Evolutionary conservation across 2,797 vertebrate genomes (phyloP).

Genomic region (Okamejei kenojei): DNA sequence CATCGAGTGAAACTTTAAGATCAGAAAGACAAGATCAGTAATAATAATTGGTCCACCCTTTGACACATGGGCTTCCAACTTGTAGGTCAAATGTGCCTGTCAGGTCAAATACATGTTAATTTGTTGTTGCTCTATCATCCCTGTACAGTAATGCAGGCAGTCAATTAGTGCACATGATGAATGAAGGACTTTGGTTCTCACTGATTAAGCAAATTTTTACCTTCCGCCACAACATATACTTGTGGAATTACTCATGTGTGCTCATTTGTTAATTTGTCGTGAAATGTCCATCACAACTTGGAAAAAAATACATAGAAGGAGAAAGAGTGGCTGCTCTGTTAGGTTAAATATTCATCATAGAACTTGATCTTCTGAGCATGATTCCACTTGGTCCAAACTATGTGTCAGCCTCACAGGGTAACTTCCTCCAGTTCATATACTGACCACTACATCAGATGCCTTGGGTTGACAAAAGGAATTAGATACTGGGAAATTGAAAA

Average conservation of each 20-base stretch:
- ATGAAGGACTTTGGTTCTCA: not conserved
- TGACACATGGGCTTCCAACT: slow-evolving; percentile 76
- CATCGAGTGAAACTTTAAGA: slow-evolving; percentile 47
- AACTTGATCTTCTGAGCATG: not conserved
- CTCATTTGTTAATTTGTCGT: not conserved
- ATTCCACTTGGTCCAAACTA: not conserved
- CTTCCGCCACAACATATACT: not conserved
- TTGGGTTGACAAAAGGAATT: not conserved
- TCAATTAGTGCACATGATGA: not conserved
- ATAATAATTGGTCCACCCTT: slow-evolving; percentile 66
- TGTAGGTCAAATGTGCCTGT: slow-evolving; percentile 70
- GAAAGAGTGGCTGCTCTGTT: not conserved
- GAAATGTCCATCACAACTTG: not conserved
- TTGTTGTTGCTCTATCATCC: slow-evolving; percentile 58
- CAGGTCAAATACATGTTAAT: slow-evolving; percentile 52
- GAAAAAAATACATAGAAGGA: not conserved
- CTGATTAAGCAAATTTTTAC: not conserved
- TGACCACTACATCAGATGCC: not conserved
- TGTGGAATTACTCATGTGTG: not conserved
- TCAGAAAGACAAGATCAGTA: slow-evolving; percentile 62
- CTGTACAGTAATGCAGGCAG: slow-evolving; percentile 39
- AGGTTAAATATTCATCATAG: not conserved
- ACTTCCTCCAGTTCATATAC: not conserved
- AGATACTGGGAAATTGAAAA: not conserved
- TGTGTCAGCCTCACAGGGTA: not conserved